Conservation (phyloP, 1,140 invertebrate species). For the Cephus cinctus region DNA sequence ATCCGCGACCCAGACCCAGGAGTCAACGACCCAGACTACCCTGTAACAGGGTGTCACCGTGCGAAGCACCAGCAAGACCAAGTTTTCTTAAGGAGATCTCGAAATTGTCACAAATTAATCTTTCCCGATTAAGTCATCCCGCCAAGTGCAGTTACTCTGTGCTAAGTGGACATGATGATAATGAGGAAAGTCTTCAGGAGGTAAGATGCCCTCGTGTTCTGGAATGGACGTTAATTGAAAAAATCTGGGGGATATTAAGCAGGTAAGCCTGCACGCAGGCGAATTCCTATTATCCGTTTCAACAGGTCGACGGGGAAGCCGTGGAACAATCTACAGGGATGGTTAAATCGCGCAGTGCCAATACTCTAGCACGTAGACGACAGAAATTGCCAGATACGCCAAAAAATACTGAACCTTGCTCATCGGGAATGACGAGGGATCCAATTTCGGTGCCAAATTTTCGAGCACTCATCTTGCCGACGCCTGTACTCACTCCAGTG, state of each 20-base stretch:
- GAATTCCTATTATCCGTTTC: slow-evolving; percentile 54
- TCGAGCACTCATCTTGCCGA: slow-evolving; percentile 63
- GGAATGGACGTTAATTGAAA: too few species aligned
- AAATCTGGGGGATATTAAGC: not conserved
- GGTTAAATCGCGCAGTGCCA: slow-evolving; percentile 53
- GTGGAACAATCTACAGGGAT: slow-evolving; percentile 50
- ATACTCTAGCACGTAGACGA: slow-evolving; percentile 43
- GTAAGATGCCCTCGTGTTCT: too few species aligned
- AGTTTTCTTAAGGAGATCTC: slow-evolving; percentile 72
- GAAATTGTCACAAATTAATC: slow-evolving; percentile 71
- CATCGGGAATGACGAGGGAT: slow-evolving; percentile 62
- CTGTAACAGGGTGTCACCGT: slow-evolving; percentile 46
- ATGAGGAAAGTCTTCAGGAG: slow-evolving; percentile 65
- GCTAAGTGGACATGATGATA: slow-evolving; percentile 66
- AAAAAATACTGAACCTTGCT: slow-evolving; percentile 12
- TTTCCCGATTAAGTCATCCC: slow-evolving; percentile 65
- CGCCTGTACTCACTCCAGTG: slow-evolving; percentile 66
- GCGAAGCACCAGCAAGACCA: slow-evolving; percentile 38
- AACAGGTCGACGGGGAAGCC: slow-evolving; percentile 52
- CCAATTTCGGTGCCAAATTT: slow-evolving; percentile 78
- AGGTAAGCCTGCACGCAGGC: slow-evolving; percentile 39
- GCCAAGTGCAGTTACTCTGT: slow-evolving; percentile 72
- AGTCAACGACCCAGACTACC: slow-evolving; percentile 49
- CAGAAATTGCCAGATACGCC: slow-evolving; percentile 36
- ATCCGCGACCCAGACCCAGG: slow-evolving; percentile 39